These are phyloP conservation scores for Nomada ruficornis DNA, from an alignment of 2,888 invertebrate species.

Conservation along the genomic window DNA sequence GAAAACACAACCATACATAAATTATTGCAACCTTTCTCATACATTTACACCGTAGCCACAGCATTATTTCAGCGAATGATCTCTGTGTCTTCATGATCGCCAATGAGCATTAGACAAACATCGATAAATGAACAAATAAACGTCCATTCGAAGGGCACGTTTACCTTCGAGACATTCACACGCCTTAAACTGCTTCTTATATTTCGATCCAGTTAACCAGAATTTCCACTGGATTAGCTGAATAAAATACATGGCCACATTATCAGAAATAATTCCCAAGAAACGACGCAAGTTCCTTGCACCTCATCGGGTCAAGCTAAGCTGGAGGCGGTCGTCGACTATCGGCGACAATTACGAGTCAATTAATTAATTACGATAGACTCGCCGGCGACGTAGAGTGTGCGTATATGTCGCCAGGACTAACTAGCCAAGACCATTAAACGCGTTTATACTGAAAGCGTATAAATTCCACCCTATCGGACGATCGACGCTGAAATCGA, in stretches of 20 bases:
- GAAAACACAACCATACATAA: too few species aligned
- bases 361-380: slow-evolving; percentile 40
- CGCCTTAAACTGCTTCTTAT: too few species aligned
- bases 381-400: slow-evolving; percentile 1
- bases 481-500: slow-evolving; percentile 48
- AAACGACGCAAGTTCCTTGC: neutral
- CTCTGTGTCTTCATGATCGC: too few species aligned
- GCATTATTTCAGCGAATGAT: too few species aligned
- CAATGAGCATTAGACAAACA: too few species aligned
- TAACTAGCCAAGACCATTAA: slow-evolving; percentile 26
- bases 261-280: neutral
- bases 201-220: too few species aligned
- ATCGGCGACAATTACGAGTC: slow-evolving; percentile 24
- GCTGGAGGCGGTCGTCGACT: neutral
- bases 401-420: neutral
- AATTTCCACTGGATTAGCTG: too few species aligned
- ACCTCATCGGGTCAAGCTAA: neutral
- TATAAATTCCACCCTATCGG: slow-evolving; percentile 46
- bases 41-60: too few species aligned
- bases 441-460: slow-evolving; percentile 31
- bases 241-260: neutral
- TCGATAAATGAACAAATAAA: too few species aligned
- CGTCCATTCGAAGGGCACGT: too few species aligned
- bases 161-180: too few species aligned
- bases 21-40: too few species aligned